Evolutionary conservation across 2,113 vertebrate species (phyloP).

Genomic region (Syrmaticus mikado): DNA sequence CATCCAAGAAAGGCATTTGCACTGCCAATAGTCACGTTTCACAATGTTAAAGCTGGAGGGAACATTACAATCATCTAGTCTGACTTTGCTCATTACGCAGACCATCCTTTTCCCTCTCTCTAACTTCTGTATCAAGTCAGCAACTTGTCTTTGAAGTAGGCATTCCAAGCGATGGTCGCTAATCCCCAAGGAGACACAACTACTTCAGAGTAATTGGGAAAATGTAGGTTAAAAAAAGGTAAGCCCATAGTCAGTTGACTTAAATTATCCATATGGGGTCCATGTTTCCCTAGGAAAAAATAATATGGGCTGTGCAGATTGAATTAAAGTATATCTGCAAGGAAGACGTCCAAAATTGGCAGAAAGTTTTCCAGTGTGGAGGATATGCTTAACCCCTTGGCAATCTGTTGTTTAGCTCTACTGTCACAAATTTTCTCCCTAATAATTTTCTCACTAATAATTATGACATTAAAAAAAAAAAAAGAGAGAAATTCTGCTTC

Average conservation of each 20-base stretch:
- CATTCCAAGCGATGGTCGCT: background rate
- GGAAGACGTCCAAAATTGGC: background rate
- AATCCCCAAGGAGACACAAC: background rate
- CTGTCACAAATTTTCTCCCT: background rate
- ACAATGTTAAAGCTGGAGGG: background rate
- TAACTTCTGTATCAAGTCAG: background rate
- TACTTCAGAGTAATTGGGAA: background rate
- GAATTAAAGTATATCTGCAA: background rate
- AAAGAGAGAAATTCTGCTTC: background rate
- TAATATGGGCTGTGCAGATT: background rate
- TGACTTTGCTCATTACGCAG: background rate
- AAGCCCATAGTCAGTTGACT: background rate
- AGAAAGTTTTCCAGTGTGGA: background rate
- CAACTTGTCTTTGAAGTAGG: background rate
- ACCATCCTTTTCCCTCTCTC: background rate
- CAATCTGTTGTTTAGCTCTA: background rate
- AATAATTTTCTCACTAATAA: background rate
- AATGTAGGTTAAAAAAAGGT: background rate
- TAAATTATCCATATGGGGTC: background rate
- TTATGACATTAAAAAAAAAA: background rate
- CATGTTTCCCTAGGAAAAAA: background rate
- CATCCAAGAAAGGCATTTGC: background rate
- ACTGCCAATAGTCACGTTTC: background rate
- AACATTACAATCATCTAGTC: background rate
- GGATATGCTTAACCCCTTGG: background rate